A percentile compares a stretch with the other conserved stretches of the same genome.
phyloP scores from a whole-genome alignment of 1,140 invertebrate species.

The Thaumetopoea pityocampa region DNA sequence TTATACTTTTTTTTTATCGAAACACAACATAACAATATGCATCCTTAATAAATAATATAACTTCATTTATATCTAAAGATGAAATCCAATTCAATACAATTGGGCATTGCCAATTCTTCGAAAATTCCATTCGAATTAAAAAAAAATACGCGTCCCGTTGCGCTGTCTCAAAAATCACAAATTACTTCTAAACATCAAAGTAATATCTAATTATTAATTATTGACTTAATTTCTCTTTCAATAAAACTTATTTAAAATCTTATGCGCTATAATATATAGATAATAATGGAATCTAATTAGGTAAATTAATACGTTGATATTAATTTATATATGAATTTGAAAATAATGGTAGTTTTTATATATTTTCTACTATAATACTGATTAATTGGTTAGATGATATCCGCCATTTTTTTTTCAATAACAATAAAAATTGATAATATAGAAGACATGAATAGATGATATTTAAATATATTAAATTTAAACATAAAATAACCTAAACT shows the following conservation, averaged over 20 bases:
- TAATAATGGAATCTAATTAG: conserved; percentile 12
- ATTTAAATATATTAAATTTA: conserved; percentile 3
- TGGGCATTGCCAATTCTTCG: conserved; percentile 15
- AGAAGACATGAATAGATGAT: conserved; percentile 10
- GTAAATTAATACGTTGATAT: too few species aligned
- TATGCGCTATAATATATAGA: neutral
- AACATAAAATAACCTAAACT: conserved; percentile 27
- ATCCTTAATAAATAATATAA: conserved; percentile 22
- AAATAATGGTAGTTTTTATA: too few species aligned
- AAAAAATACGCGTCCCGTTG: conserved; percentile 9
- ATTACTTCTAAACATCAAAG: conserved; percentile 21
- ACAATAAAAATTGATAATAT: neutral
- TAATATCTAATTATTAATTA: conserved; percentile 6
- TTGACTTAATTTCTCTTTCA: neutral
- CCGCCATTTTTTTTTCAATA: neutral
- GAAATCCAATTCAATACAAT: conserved; percentile 32
- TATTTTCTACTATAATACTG: too few species aligned
- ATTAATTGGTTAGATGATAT: neutral
- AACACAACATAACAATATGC: conserved; percentile 6
- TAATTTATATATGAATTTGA: too few species aligned
- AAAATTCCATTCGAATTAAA: too few species aligned
- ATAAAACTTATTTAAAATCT: neutral
- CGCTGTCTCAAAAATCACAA: conserved; percentile 24
- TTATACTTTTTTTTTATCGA: conserved; percentile 12
- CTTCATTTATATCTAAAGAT: conserved; percentile 44